Percentiles rank a stretch among this genome's conserved stretches.
These are phyloP conservation scores for Zele albiditarsus DNA, from an alignment of 2,888 invertebrate species.

Conservation along the genomic window DNA sequence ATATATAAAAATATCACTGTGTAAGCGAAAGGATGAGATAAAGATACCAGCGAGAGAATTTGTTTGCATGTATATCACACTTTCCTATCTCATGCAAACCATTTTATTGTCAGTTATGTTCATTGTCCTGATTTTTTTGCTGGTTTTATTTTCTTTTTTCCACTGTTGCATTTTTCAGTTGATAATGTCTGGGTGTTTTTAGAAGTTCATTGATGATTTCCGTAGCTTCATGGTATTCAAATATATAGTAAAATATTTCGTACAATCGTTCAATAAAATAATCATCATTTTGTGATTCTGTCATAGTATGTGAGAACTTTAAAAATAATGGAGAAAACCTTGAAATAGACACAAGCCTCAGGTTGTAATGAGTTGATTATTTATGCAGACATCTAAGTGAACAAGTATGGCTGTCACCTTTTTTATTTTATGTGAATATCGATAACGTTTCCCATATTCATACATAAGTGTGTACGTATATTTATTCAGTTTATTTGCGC, in stretches of 20 bases:
- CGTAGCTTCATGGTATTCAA: too few species aligned
- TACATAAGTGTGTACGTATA: slow-evolving; percentile 6
- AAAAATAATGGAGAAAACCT: too few species aligned
- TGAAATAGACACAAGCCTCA: too few species aligned
- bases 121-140: background rate
- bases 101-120: background rate
- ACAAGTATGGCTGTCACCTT: background rate
- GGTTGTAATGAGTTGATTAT: background rate
- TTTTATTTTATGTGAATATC: background rate
- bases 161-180: too few species aligned
- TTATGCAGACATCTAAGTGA: background rate
- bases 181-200: too few species aligned
- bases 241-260: too few species aligned
- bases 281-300: too few species aligned
- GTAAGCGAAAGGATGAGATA: slow-evolving; percentile 6
- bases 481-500: slow-evolving; percentile 2
- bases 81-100: slow-evolving; percentile 2
- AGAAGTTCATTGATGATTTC: too few species aligned
- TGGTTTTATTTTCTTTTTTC: too few species aligned
- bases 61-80: background rate
- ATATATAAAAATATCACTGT: background rate
- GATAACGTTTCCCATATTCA: slow-evolving; percentile 9
- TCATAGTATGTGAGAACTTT: too few species aligned
- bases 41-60: background rate
- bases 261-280: too few species aligned